phyloP scores from a whole-genome alignment of 92 coral and sea anemone species.

The Zoanthus solanderi region DNA sequence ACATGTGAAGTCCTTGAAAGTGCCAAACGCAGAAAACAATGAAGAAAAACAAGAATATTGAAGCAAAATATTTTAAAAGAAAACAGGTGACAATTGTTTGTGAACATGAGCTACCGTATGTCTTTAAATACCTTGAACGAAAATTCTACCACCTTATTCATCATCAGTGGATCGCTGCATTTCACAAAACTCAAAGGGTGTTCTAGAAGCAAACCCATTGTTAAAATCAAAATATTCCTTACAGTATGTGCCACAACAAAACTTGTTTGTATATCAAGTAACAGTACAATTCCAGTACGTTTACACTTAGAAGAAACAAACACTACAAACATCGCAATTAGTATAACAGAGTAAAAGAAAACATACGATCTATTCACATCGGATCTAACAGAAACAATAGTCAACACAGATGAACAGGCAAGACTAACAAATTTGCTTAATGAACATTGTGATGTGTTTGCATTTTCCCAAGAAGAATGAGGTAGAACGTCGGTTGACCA shows the following conservation, averaged over 20 bases:
- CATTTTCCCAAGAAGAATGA: conserved; percentile 35
- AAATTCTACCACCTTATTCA: neutral
- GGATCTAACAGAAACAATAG: conserved; percentile 16
- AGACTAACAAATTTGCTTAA: conserved; percentile 4
- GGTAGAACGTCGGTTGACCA: conserved; percentile 24
- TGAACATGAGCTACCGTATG: neutral
- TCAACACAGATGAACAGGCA: conserved; percentile 11
- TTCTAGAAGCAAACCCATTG: neutral
- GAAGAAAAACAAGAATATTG: conserved; percentile 6
- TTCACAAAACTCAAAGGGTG: neutral
- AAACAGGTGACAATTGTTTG: neutral
- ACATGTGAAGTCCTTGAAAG: neutral
- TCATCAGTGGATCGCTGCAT: neutral
- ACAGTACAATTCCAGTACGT: neutral
- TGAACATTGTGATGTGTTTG: conserved; percentile 42
- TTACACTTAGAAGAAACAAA: neutral
- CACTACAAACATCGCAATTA: neutral
- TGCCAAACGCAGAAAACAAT: neutral
- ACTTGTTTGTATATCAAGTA: neutral
- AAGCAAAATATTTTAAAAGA: neutral
- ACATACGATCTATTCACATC: neutral
- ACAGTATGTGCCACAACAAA: neutral
- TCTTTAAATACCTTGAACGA: neutral
- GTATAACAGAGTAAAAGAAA: conserved; percentile 1
- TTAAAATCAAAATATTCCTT: neutral